Evolutionary conservation across 2,797 vertebrate genomes (phyloP).

Genomic region (Cephalopachus bancanus): DNA sequence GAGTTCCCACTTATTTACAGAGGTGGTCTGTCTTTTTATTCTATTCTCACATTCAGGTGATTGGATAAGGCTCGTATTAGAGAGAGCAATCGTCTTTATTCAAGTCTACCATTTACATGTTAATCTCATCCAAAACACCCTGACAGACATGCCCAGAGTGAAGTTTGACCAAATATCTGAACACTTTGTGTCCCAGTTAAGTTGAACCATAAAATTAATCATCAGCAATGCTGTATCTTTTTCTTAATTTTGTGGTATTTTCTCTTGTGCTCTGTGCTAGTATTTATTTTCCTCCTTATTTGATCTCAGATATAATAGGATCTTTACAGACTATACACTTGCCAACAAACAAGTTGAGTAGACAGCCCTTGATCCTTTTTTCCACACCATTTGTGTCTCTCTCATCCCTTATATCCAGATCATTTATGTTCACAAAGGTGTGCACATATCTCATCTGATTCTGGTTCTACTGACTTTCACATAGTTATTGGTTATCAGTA

Average conservation of each 20-base stretch:
- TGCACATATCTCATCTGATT: not conserved
- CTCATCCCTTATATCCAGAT: not conserved
- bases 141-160: not conserved
- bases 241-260: not conserved
- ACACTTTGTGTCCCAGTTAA: not conserved
- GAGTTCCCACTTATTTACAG: not conserved
- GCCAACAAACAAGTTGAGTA: not conserved
- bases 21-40: not conserved
- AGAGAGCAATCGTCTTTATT: not conserved
- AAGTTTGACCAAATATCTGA: not conserved
- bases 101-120: not conserved
- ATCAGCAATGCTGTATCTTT: not conserved
- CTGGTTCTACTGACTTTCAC: not conserved
- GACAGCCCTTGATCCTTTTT: not conserved
- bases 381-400: not conserved
- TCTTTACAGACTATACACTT: constrained; percentile 16
- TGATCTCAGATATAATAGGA: not conserved
- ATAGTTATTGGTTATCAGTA: not conserved
- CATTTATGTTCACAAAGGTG: not conserved
- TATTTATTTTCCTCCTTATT: not conserved
- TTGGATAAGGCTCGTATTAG: not conserved
- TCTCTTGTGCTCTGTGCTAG: not conserved
- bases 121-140: not conserved
- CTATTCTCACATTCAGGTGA: not conserved
- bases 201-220: not conserved